phyloP scores from a whole-genome alignment of 1,140 invertebrate species.

The Linepithema humile region DNA sequence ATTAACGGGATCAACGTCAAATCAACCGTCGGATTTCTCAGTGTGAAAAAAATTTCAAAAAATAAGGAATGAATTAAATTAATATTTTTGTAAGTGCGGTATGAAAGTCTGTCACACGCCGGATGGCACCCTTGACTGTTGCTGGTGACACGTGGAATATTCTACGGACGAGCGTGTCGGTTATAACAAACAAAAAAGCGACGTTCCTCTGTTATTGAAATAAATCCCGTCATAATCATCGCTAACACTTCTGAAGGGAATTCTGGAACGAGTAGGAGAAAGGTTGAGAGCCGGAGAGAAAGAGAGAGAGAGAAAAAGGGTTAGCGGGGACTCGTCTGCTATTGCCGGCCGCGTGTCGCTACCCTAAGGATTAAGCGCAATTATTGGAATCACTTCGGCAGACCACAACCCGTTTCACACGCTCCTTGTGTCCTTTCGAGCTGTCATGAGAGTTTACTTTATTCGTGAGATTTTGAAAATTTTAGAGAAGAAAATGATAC shows the following conservation, averaged over 20 bases:
- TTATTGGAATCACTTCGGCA: slow-evolving; percentile 80
- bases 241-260: slow-evolving; percentile 55
- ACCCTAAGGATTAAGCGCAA: slow-evolving; percentile 82
- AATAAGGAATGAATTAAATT: not conserved
- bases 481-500: not conserved
- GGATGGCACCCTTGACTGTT: slow-evolving; percentile 30
- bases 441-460: not conserved
- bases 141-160: slow-evolving; percentile 35
- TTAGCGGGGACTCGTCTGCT: slow-evolving; percentile 68
- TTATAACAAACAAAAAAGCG: slow-evolving; percentile 31
- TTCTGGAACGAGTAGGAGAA: slow-evolving; percentile 45
- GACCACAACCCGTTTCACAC: slow-evolving; percentile 76
- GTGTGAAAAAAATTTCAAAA: not conserved
- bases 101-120: not conserved
- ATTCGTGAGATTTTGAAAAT: slow-evolving; percentile 29
- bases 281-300: slow-evolving; percentile 23
- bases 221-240: slow-evolving; percentile 77
- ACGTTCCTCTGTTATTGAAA: slow-evolving; percentile 76
- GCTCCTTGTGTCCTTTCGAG: slow-evolving; percentile 37
- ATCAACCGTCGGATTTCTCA: not conserved
- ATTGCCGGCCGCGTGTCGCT: slow-evolving; percentile 71
- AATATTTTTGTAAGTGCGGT: not conserved
- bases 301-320: slow-evolving; percentile 56
- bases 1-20: slow-evolving; percentile 6
- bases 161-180: not conserved